Conservation (phyloP, 2,113 vertebrate species). For the Cebidichthys violaceus region DNA sequence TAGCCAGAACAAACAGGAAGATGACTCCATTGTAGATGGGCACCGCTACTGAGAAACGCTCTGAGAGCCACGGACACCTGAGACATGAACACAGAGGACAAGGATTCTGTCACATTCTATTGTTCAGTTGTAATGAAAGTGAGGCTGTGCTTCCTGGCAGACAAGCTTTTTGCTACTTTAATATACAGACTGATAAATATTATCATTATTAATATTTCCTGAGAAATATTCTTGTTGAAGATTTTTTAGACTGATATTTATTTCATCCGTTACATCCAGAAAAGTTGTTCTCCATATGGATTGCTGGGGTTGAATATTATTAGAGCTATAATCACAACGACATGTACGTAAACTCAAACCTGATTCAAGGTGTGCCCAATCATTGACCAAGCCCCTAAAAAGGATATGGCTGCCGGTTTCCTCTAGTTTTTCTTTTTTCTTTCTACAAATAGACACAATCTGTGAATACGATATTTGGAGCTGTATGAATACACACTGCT, state of each 20-base stretch:
- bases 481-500: background rate
- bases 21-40: constrained; percentile 95
- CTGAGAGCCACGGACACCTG: constrained; percentile 95
- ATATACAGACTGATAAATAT: background rate
- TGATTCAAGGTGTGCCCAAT: constrained; percentile 3
- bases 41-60: constrained; percentile 90
- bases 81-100: background rate
- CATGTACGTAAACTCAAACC: background rate
- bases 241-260: background rate
- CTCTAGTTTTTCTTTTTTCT: background rate
- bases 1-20: constrained; percentile 97
- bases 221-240: too few species aligned
- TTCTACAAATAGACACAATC: background rate
- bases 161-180: background rate
- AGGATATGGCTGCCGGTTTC: background rate
- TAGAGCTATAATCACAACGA: background rate
- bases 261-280: background rate
- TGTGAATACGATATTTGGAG: background rate
- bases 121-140: background rate
- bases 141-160: background rate
- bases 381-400: background rate
- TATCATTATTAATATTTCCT: background rate
- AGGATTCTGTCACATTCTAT: background rate
- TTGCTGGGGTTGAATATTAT: background rate
- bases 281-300: background rate